A percentile compares a stretch with the other conserved stretches of the same genome.
Evolutionary conservation across 2,888 invertebrate species (phyloP).

Genomic region (Archips crataeganus): DNA sequence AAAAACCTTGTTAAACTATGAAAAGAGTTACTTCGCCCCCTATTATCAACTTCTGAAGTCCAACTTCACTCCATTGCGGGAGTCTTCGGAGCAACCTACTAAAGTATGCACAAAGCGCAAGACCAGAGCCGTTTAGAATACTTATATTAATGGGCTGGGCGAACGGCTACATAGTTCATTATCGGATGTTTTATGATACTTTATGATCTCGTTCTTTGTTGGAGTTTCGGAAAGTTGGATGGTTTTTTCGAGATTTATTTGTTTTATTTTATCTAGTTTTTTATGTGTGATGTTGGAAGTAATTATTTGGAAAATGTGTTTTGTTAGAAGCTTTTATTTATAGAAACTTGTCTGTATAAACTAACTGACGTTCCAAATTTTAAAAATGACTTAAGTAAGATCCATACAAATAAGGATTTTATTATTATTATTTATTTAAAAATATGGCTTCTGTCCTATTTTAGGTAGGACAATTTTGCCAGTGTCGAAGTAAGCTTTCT

Average conservation of each 20-base stretch:
- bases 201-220: conserved; percentile 25
- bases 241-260: background rate
- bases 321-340: too few relatives aligned
- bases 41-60: conserved; percentile 24
- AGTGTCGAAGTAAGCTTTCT: too few relatives aligned
- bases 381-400: too few relatives aligned
- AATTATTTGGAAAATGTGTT: too few relatives aligned
- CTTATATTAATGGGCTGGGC: conserved; percentile 37
- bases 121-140: background rate
- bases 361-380: too few relatives aligned
- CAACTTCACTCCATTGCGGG: background rate
- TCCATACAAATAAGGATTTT: too few relatives aligned
- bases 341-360: too few relatives aligned
- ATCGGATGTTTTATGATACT: conserved; percentile 21
- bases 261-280: background rate
- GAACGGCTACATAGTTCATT: conserved; percentile 32
- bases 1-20: background rate
- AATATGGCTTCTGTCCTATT: too few relatives aligned
- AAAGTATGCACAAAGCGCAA: conserved; percentile 43
- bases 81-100: conserved; percentile 15
- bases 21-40: conserved; percentile 5
- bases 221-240: conserved; percentile 21
- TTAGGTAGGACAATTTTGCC: too few relatives aligned
- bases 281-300: background rate
- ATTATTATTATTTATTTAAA: too few relatives aligned